Evolutionary conservation across 2,113 vertebrate genomes (phyloP), one percentile per base, ranked within the genome.

Genomic region (Mormoops blainvillei): DNA sequence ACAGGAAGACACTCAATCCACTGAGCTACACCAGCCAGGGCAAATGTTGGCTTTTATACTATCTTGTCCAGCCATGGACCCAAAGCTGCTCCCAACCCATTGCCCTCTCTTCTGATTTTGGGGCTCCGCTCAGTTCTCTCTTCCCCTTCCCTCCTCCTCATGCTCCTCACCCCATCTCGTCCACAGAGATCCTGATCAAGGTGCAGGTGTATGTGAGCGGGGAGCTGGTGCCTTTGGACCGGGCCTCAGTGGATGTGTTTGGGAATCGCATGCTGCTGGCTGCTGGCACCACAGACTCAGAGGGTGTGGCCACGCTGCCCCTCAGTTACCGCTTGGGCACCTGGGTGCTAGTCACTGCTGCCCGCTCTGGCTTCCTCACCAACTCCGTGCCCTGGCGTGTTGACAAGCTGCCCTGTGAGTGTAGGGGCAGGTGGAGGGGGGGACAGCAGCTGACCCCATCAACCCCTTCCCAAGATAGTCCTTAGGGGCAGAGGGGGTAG

Each of bases 371-470:
- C 97, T 99, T 99, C 94, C 98, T 99, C 98, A 99, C 99, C 92
- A 99, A 99, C 98, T 99, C 99, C 0, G 99, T 99, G 92, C 99
- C 99, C 76, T 99, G 99, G 99, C 99, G 99, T 2, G 99, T 99
- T 97, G 99, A 97, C 98, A 99, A 99, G 91, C 98, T 99, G 95
- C 99, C 99, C 3, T 91, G 99, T 99, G 98, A 99, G 99, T 99
- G 65, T 50, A 92, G 93, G 94, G 93, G 97, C 94, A 80, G 87
- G 89, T 76, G 95, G 70, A 33, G 88, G 24, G 43, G 18, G 26
- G 56, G 41, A 19, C 38, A 89, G 91, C 97, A 97, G 97, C 95
- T 95, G 95, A 97, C 90, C 91, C 87, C 70, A n/a, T 83, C 77
- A 71, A 82, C 94, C 96, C 90, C 96, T 97, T 96, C 97, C 82